These are phyloP conservation scores for Drosophila varians DNA, from an alignment of 1,140 invertebrate species.

Conservation along the genomic window DNA sequence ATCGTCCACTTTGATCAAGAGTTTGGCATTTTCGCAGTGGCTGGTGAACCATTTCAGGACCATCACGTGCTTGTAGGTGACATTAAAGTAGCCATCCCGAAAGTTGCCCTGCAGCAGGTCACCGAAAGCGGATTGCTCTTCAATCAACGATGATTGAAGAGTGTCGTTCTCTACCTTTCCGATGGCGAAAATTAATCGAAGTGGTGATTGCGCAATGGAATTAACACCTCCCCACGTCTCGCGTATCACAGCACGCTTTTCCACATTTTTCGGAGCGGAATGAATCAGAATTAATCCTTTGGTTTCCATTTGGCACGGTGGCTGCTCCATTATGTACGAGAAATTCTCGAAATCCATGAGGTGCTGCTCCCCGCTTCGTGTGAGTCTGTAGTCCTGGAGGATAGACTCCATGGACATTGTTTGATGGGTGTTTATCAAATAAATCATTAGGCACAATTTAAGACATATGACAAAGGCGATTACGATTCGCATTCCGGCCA, in stretches of 20 bases:
- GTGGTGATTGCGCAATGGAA: constrained; percentile 41
- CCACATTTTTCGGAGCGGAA: constrained; percentile 87
- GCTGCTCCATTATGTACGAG: constrained; percentile 85
- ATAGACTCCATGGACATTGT: not conserved
- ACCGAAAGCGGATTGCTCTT: constrained; percentile 86
- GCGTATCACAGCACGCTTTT: constrained; percentile 86
- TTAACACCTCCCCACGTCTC: constrained; percentile 87
- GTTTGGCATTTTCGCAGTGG: constrained; percentile 88
- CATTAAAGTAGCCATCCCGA: constrained; percentile 90
- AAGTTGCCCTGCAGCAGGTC: constrained; percentile 93
- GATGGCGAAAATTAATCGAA: constrained; percentile 88
- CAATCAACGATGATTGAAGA: constrained; percentile 84
- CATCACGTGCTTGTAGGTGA: constrained; percentile 94
- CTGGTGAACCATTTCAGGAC: constrained; percentile 91
- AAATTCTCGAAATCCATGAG: constrained; percentile 86
- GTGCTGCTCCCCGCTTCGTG: constrained; percentile 50
- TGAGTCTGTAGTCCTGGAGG: not conserved
- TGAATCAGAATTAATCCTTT: constrained; percentile 87
- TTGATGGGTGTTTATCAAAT: not conserved
- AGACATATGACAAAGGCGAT: constrained; percentile 1
- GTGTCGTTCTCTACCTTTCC: constrained; percentile 84
- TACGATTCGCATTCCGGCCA: not conserved
- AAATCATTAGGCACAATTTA: constrained; percentile 8
- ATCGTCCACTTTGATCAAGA: constrained; percentile 91
- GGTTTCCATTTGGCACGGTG: constrained; percentile 83